Evolutionary conservation across 2,888 invertebrate species (phyloP), one percentile per base, ranked within the genome.

Genomic region (Cremastobaeus sp.): DNA sequence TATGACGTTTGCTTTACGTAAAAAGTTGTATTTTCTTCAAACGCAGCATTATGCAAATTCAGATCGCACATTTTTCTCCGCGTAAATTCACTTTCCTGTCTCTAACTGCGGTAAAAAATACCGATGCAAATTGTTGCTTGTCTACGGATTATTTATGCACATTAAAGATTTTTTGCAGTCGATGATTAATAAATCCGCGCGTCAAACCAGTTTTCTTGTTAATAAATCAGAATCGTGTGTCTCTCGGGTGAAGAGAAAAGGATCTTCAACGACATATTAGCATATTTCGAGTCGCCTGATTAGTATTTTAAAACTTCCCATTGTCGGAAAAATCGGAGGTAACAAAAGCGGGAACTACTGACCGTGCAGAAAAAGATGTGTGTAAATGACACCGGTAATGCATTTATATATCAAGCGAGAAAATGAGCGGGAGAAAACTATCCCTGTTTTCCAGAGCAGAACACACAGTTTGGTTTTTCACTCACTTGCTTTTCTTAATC

Each of bases 391-490:
- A 32, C 37, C 39, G 48, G 48, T 48, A 28, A 30, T 20, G 37
- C 12, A 55, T 21, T 55, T 55, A 20, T n/a, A n/a, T 65, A 39
- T 65, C 35, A 52, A 64, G 43, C 64, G 52, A 45, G 28, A 45
- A 55, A 55, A 54, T 54, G 28, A 28, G 28, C 37, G 64, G 11
- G 54, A 54, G 34, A 39, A 54, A 55, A 60, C 25, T 59, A 45
- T 39, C 32, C 37, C 14, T 45, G 55, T 39, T 65, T 65, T 65
- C 65, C 47, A 65, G 65, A 65, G 65, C 47, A 65, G 64, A 65
- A 65, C 62, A 34, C 39, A 3, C 4, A 11, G 28, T 14, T 21
- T 25, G 43, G 8, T 52, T 25, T 37, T 52, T 37, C 37, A 14
- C 25, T 37, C 52, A 37, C 25, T 37, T 37, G 37, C 15, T 15